These are phyloP conservation scores for Brachypterus glaber DNA, from an alignment of 2,888 invertebrate species.

Conservation along the genomic window DNA sequence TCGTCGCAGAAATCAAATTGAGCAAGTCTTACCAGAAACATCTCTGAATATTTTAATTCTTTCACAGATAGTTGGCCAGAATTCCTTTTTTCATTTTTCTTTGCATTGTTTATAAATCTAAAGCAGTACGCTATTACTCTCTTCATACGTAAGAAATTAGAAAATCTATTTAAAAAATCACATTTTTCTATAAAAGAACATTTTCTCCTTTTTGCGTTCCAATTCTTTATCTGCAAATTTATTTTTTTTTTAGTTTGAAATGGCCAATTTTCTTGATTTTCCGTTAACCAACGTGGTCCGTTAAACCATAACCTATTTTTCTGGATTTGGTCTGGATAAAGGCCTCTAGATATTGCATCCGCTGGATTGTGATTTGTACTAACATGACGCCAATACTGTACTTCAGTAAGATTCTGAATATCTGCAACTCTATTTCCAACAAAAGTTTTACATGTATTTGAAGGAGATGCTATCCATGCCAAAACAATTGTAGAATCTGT, in stretches of 20 bases:
- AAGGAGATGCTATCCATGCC: neutral
- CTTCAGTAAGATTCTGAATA: neutral
- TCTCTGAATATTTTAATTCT: neutral
- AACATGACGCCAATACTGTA: slow-evolving; percentile 2
- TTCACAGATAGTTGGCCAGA: neutral
- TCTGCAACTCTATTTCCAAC: slow-evolving; percentile 6
- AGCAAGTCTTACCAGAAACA: neutral
- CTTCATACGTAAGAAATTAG: neutral
- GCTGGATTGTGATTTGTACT: slow-evolving; percentile 6
- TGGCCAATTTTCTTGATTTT: slow-evolving; percentile 3
- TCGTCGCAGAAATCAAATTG: slow-evolving; percentile 2
- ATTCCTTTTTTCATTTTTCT: neutral
- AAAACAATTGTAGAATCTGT: slow-evolving; percentile 4
- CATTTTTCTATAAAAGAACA: no score
- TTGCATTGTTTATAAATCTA: slow-evolving; percentile 3
- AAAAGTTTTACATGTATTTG: neutral
- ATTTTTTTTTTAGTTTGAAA: neutral
- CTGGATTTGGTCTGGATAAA: neutral
- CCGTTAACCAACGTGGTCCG: slow-evolving; percentile 1
- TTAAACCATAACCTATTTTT: slow-evolving; percentile 1
- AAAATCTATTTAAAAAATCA: slow-evolving; percentile 3
- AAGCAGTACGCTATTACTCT: slow-evolving; percentile 5
- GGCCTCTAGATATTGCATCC: neutral
- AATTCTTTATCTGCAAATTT: neutral
- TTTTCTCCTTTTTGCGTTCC: neutral